A percentile compares a stretch with the other conserved stretches of the same genome.
Conservation (phyloP, 2,797 vertebrate species). For the Manis pentadactyla region DNA sequence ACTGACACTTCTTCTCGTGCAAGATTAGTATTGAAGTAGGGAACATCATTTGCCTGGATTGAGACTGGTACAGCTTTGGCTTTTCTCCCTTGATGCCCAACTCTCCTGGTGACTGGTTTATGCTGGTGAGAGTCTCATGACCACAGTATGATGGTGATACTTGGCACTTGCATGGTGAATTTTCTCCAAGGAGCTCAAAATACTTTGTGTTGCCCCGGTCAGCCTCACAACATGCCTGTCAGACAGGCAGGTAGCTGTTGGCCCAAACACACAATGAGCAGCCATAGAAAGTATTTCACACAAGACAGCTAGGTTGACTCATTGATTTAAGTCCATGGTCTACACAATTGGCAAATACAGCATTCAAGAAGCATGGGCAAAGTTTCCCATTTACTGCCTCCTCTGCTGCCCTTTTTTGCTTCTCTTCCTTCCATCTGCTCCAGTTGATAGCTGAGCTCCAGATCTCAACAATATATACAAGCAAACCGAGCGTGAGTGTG, state of each 20-base stretch:
- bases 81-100: not conserved
- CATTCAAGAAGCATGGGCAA: not conserved
- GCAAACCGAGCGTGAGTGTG: conserved; percentile 34
- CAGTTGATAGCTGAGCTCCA: not conserved
- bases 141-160: conserved; percentile 18
- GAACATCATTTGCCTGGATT: conserved; percentile 1
- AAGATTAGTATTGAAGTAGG: not conserved
- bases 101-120: conserved; percentile 37
- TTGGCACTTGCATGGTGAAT: conserved; percentile 73
- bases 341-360: not conserved
- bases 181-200: conserved; percentile 85
- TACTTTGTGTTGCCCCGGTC: conserved; percentile 75
- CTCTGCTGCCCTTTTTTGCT: not conserved
- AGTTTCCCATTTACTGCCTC: not conserved
- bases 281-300: not conserved
- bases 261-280: not conserved
- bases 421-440: conserved; percentile 56
- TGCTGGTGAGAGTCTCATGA: conserved; percentile 18
- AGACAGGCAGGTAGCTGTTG: conserved; percentile 30
- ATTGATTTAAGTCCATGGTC: not conserved
- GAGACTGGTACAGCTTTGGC: conserved; percentile 28
- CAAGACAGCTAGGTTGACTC: conserved; percentile 9
- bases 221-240: conserved; percentile 10
- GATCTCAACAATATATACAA: not conserved
- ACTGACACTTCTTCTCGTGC: not conserved